phyloP scores from a whole-genome alignment of 2,113 vertebrate genomes.

The Tetrao urogallus region DNA sequence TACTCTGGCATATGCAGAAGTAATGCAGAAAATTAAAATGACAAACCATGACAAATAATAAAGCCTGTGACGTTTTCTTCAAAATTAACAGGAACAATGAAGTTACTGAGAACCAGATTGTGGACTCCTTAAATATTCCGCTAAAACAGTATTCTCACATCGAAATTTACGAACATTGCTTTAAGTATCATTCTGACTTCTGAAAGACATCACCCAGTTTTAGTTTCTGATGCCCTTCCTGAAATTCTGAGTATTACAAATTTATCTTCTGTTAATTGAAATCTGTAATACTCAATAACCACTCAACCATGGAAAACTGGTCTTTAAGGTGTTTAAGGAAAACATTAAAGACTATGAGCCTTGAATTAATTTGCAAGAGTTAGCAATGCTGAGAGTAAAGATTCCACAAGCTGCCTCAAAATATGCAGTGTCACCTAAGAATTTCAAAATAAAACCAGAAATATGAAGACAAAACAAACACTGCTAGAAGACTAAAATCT shows the following conservation, averaged over 20 bases:
- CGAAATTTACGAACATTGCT: background rate
- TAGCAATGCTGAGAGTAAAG: background rate
- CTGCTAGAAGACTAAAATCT: background rate
- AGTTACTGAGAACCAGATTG: constrained; percentile 56
- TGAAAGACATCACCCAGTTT: background rate
- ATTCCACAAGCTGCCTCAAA: constrained; percentile 57
- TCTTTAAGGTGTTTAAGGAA: background rate
- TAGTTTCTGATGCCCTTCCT: background rate
- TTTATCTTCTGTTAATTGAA: background rate
- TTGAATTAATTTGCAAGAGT: background rate
- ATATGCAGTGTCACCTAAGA: constrained; percentile 3
- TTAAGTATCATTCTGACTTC: background rate
- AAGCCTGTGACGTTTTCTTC: constrained; percentile 36
- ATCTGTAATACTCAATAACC: background rate
- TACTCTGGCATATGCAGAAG: constrained; percentile 68
- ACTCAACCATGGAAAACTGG: accelerated
- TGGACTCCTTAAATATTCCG: constrained; percentile 2
- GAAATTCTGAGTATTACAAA: background rate
- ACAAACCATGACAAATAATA: constrained; percentile 75
- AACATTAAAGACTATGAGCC: background rate
- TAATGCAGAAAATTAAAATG: constrained; percentile 70
- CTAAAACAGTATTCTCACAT: background rate
- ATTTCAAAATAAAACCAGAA: constrained; percentile 63
- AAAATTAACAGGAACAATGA: constrained; percentile 72
- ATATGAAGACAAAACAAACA: constrained; percentile 53